Base-by-base conservation (phyloP, 2,113 vertebrate species). In the Brachyhypopomus occidentalis region DNA sequence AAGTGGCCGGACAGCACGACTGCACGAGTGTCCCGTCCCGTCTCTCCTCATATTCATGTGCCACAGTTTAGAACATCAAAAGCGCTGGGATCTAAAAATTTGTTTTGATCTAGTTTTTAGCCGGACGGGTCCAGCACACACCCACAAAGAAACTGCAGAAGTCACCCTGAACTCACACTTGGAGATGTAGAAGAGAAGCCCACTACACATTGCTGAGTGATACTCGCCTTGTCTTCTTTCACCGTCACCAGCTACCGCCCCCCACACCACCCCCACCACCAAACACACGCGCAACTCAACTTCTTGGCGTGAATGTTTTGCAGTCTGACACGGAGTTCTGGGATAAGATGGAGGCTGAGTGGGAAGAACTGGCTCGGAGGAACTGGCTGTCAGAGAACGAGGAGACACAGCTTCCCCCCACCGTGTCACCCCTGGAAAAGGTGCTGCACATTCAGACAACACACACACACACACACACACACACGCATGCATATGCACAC, bases 301-400 rank as follows among this genome's bases (percentile, higher is more conserved):
- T 22, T n/a, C 20, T 19, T 69, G 63, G 55, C 48, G 5, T 23
- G 1, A 56, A 30, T 81, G 52, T 73, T 84, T 90, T 89, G 75
- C 77, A 99, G 98, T 99, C 98, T 78, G 98, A 99, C 81, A 98
- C 97, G 1, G 97, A 99, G 91, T 99, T 99, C 92, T 99, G 98
- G 97, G 97, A 99, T 87, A 99, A 99, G 91, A 98, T 99, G 97
- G 97, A 99, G 92, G 97, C 96, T 2, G 98, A 99, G 88, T 99
- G 98, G 97, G 98, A 99, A 91, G 98, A 99, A 93, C 96, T 99
- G 83, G 97, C 97, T 58, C 95, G 97, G 16, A 92, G 98, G 80
- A 99, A 98, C 87, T 99, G 98, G 98, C 95, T 98, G 88, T 95
- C 96, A 2, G 98, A 98, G 74, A 97, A 95, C 86, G 96, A 92